These are phyloP conservation scores for Arge pagana DNA, from an alignment of 2,888 invertebrate species.

Conservation along the genomic window DNA sequence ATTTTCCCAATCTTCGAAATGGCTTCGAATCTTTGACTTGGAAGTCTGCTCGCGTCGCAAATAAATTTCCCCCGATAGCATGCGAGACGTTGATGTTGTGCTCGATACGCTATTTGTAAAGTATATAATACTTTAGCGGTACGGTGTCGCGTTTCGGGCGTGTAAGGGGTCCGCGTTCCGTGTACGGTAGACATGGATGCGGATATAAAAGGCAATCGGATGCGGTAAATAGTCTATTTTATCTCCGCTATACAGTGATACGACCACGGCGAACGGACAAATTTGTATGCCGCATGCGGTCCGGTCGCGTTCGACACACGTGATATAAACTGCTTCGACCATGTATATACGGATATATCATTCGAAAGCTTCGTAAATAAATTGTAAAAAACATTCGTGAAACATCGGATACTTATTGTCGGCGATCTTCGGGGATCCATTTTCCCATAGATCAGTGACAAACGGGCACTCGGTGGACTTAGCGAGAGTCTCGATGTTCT, in stretches of 20 bases:
- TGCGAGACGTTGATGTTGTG: too few relatives aligned
- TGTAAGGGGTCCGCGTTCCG: neutral
- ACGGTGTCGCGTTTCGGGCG: neutral
- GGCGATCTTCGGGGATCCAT: neutral
- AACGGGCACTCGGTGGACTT: neutral
- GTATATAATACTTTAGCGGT: neutral
- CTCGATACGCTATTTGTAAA: neutral
- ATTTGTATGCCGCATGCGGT: neutral
- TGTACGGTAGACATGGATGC: neutral
- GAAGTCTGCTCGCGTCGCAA: slow-evolving; percentile 14
- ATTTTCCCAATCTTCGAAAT: slow-evolving; percentile 12
- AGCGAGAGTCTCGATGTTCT: neutral
- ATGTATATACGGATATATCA: neutral
- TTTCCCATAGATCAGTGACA: neutral
- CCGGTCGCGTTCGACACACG: too few relatives aligned
- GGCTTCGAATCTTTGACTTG: slow-evolving; percentile 9
- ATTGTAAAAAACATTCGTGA: neutral
- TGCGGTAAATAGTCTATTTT: slow-evolving; percentile 3
- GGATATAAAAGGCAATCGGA: neutral
- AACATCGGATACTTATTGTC: neutral
- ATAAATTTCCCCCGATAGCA: too few relatives aligned
- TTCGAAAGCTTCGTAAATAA: neutral
- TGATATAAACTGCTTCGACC: neutral
- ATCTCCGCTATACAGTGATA: slow-evolving; percentile 6
- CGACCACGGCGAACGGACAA: neutral